Base-by-base conservation (phyloP, 2,113 vertebrate genomes). In the Spermophilus dauricus region DNA sequence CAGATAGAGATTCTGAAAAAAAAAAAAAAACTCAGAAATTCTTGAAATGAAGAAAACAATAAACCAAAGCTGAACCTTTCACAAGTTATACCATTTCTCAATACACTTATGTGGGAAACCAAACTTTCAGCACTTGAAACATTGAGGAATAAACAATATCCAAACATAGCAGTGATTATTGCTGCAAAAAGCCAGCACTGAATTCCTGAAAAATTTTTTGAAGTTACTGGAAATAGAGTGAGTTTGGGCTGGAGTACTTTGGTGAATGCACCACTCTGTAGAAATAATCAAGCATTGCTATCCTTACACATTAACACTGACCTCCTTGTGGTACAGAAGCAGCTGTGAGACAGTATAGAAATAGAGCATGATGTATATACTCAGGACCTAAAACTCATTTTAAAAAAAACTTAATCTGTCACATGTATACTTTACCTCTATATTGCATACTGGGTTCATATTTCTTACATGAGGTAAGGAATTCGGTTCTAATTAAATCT, bases 211-310 rank as follows among this genome's bases (percentile, higher is more conserved):
- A 56, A 32, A 7, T 48, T 63, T 63, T 69, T 83, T 42, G 8
- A 45, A 22, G 34, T 70, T 22, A 0, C 34, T 37, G 53, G 56
- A 2, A 65, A 7, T 37, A 86, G 42, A 77, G 34, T 73, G 26
- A 85, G 26, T 9, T 88, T 78, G 48, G 6, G 2, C 0, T 20
- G 20, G 24, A 58, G 45, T 39, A 2, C 10, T 53, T 4, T 10
- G 16, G 24, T 22, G 18, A 51, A 37, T 20, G 24, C 0, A 12
- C 4, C 10, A 28, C 12, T 42, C 12, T 42, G 45, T 0, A 26
- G n/a, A 2, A 87, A 2, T 26, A 48, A 32, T 2, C 13, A 17
- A 12, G 4, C 11, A n/a, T 56, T 2, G 2, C 2, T 82, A 0
- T 63, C 10, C 30, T 58, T 88, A 28, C 20, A 17, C 6, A 11